Evolutionary conservation across 2,888 invertebrate species (phyloP).

Genomic region (Strigamia maritima): DNA sequence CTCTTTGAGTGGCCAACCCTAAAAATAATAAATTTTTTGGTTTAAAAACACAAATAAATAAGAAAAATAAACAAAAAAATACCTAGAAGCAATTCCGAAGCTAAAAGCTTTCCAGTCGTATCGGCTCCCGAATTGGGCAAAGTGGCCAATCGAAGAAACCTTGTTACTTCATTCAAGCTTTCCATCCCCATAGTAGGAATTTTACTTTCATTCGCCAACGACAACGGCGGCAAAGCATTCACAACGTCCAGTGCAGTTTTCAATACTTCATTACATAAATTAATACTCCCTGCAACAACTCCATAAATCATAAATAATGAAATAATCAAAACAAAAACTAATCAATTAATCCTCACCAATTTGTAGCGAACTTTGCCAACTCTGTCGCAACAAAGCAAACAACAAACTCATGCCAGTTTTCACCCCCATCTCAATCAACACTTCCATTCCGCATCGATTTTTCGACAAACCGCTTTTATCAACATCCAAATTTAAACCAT

Average conservation of each 20-base stretch:
- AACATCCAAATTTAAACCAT: background rate
- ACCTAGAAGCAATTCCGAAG: slow-evolving; percentile 33
- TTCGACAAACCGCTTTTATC: slow-evolving; percentile 25
- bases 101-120: slow-evolving; percentile 48
- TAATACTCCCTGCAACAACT: slow-evolving; percentile 44
- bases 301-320: background rate
- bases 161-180: slow-evolving; percentile 59
- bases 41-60: background rate
- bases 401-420: slow-evolving; percentile 61
- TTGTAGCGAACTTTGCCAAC: slow-evolving; percentile 56
- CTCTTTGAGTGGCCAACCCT: slow-evolving; percentile 60
- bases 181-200: slow-evolving; percentile 55
- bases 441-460: slow-evolving; percentile 51
- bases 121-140: slow-evolving; percentile 58
- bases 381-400: slow-evolving; percentile 61
- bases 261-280: slow-evolving; percentile 61
- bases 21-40: background rate
- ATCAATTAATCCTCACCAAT: background rate
- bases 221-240: slow-evolving; percentile 59
- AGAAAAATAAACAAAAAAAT: background rate
- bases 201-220: slow-evolving; percentile 61
- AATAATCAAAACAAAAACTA: background rate
- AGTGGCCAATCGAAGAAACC: slow-evolving; percentile 58
- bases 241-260: slow-evolving; percentile 60
- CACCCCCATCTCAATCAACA: slow-evolving; percentile 62